phyloP scores from a whole-genome alignment of 2,113 vertebrate genomes.

The Triplophysa dalaica region DNA sequence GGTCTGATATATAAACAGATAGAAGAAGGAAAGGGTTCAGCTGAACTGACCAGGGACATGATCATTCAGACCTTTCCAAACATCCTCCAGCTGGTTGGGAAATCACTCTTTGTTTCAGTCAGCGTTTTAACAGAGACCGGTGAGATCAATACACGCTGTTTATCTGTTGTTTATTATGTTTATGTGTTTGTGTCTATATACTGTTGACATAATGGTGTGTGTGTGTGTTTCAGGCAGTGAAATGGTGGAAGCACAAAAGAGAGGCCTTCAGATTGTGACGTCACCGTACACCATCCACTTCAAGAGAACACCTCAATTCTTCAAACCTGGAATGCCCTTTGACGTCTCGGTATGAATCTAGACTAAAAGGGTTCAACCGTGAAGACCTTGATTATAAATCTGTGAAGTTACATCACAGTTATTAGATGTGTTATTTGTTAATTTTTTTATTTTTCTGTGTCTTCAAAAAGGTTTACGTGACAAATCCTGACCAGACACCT shows the following conservation, averaged over 20 bases:
- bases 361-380: no score
- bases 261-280: conserved; percentile 74
- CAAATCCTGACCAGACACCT: conserved; percentile 70
- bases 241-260: conserved; percentile 75
- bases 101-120: conserved; percentile 56
- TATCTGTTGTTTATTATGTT: background rate
- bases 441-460: background rate
- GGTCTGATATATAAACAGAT: conserved; percentile 49
- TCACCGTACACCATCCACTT: conserved; percentile 82
- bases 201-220: background rate
- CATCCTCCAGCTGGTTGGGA: conserved; percentile 29
- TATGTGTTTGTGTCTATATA: background rate
- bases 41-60: conserved; percentile 12
- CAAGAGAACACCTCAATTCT: conserved; percentile 78
- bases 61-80: conserved; percentile 22
- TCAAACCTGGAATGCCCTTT: conserved; percentile 83
- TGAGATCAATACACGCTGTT: conserved; percentile 45
- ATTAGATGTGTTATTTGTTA: background rate
- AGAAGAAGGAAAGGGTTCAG: background rate
- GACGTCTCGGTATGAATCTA: conserved; percentile 69
- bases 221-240: conserved; percentile 73
- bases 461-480: conserved; percentile 64
- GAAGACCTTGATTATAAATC: no score
- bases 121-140: conserved; percentile 73
- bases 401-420: background rate